Base-by-base conservation (phyloP, 35 echinoderm and acorn worm species). In the Amphiura filiformis region DNA sequence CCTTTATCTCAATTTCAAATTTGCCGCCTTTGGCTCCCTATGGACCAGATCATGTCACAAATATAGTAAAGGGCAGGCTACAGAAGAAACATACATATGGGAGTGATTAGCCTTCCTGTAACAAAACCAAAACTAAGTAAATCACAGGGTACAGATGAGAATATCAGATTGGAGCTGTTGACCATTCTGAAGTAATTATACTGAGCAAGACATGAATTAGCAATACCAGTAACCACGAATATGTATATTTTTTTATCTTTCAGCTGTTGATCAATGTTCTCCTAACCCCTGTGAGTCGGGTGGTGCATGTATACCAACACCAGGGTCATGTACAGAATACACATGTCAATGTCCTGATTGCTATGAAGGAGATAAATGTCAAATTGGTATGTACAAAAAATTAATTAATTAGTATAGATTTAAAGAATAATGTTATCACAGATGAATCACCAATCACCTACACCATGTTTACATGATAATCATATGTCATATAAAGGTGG, bases 281-380 rank as follows among this genome's bases (percentile, higher is more conserved):
- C 75, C 47, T 37, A 90, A 80, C 34, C 91, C 89, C 7, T 97
- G 95, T 36, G 37, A 84, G 36, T 91, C 91, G 31, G 84, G 88
- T 0, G 93, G 78, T 15, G 49, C 78, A 23, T 94, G 93, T 79
- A 35, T 80, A 14, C 82, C 81, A 40, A 57, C 38, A 13, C 39
- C 75, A 36, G 82, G 49, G 7, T 70, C 61, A 70, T 70, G 61
- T 70, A 86, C 79, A 2, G 82, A 36, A 1, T 94, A 65, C 56
- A 87, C 76, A 15, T 94, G 93, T 35, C 38, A 23, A 17, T 70
- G 61, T 30, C 61, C 61, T 30, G 61, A 70, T 70, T 70, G 61
- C 61, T 70, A 70, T n/a, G 15, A 26, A 2, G 61, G 61, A 4
- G 61, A 70, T 11, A 5, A 30, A 11, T 70, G 61, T 70, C 7